Evolutionary conservation across 1,140 invertebrate species (phyloP).

Genomic region (Oscheius sp.): DNA sequence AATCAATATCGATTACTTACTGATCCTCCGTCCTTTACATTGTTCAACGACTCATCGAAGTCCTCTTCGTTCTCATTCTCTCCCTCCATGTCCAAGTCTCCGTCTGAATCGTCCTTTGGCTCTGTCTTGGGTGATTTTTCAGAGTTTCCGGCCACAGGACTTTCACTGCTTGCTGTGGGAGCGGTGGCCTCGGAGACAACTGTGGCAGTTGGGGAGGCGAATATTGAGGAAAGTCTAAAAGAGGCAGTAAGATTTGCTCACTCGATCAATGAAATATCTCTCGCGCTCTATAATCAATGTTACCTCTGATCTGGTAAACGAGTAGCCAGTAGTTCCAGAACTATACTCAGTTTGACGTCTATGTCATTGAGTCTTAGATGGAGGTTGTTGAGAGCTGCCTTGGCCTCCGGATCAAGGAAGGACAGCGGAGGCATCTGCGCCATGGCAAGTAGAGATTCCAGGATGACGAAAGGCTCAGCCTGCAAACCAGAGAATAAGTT

Average conservation of each 20-base stretch:
- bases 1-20: neutral
- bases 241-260: neutral
- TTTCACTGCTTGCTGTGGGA: conserved; percentile 31
- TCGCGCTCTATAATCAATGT: no score
- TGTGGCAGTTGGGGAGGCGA: conserved; percentile 32
- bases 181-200: conserved; percentile 22
- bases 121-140: conserved; percentile 6
- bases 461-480: neutral
- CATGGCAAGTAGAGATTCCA: conserved; percentile 12
- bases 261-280: neutral
- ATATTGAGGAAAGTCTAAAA: conserved; percentile 33
- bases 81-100: conserved; percentile 37
- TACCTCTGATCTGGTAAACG: conserved; percentile 36
- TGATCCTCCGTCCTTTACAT: conserved; percentile 5
- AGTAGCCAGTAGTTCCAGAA: conserved; percentile 46
- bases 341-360: conserved; percentile 51
- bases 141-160: conserved; percentile 13
- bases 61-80: conserved; percentile 43
- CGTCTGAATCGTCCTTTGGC: conserved; percentile 35
- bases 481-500: neutral
- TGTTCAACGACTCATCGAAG: conserved; percentile 17
- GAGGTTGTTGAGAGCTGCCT: conserved; percentile 49
- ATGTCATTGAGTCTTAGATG: conserved; percentile 57
- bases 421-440: conserved; percentile 35
- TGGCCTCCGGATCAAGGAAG: conserved; percentile 51